A percentile compares a stretch with the other conserved stretches of the same genome.
Conservation (phyloP, 2,113 vertebrate genomes). For the Turnix velox region DNA sequence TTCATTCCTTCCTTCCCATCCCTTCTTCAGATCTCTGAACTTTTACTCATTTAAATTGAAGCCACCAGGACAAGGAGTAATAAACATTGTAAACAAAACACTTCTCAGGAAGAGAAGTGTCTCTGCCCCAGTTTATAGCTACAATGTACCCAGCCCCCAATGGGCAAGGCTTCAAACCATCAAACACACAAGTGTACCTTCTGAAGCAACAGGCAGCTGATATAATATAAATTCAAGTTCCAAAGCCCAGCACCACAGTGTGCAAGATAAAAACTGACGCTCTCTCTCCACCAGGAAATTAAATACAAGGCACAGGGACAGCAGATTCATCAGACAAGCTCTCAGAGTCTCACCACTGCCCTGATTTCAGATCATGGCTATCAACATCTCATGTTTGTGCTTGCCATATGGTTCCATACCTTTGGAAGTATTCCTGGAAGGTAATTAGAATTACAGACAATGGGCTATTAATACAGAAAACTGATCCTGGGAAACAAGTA, state of each 20-base stretch:
- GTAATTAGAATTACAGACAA: not conserved
- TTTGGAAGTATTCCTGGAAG: not conserved
- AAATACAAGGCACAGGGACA: not conserved
- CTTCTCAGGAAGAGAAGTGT: not conserved
- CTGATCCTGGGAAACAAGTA: not conserved
- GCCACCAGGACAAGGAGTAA: not conserved
- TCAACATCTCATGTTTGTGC: not conserved
- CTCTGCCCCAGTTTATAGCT: not conserved
- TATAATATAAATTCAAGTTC: not conserved
- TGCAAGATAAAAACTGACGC: not conserved
- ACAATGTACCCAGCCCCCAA: not conserved
- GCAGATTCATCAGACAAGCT: not conserved
- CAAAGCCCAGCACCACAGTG: not conserved
- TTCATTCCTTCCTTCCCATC: not conserved
- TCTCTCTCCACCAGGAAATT: not conserved
- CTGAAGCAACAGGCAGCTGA: not conserved
- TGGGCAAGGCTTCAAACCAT: not conserved
- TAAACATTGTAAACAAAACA: not conserved
- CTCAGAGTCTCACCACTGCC: not conserved
- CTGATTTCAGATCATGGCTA: not conserved
- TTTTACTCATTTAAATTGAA: not conserved
- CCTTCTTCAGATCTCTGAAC: not conserved
- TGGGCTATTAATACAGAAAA: not conserved
- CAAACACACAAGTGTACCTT: not conserved
- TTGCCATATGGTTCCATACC: rapidly evolving